phyloP scores from a whole-genome alignment of 1,140 invertebrate genomes.

The Tetragnatha versicolor region DNA sequence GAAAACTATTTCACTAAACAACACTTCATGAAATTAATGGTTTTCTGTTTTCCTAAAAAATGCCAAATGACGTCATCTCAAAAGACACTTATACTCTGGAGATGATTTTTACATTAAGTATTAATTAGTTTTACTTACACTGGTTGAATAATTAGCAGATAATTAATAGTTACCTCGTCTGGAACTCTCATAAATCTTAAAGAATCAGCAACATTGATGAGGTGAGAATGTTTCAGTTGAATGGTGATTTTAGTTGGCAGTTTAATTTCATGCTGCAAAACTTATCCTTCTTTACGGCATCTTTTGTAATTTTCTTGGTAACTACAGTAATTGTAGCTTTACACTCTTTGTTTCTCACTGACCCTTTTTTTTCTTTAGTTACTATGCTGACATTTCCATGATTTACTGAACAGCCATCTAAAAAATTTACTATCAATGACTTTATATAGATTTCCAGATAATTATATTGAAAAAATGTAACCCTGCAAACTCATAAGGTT shows the following conservation, averaged over 20 bases:
- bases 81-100: too few relatives aligned
- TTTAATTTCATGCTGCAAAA: neutral
- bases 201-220: neutral
- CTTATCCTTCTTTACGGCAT: neutral
- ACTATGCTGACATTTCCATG: neutral
- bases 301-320: neutral
- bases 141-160: too few relatives aligned
- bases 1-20: too few relatives aligned
- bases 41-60: too few relatives aligned
- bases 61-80: too few relatives aligned
- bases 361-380: neutral
- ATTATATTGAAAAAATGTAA: too few relatives aligned
- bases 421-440: too few relatives aligned
- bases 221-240: neutral
- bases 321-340: neutral
- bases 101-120: too few relatives aligned
- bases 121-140: too few relatives aligned
- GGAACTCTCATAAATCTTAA: neutral
- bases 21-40: too few relatives aligned
- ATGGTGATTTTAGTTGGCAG: neutral
- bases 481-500: too few relatives aligned
- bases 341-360: neutral
- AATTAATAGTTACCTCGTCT: neutral
- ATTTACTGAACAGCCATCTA: neutral
- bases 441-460: too few relatives aligned